Percentiles rank a stretch among this genome's conserved stretches.
These are phyloP conservation scores for Agrilus planipennis DNA, from an alignment of 1,140 invertebrate species.

Conservation along the genomic window DNA sequence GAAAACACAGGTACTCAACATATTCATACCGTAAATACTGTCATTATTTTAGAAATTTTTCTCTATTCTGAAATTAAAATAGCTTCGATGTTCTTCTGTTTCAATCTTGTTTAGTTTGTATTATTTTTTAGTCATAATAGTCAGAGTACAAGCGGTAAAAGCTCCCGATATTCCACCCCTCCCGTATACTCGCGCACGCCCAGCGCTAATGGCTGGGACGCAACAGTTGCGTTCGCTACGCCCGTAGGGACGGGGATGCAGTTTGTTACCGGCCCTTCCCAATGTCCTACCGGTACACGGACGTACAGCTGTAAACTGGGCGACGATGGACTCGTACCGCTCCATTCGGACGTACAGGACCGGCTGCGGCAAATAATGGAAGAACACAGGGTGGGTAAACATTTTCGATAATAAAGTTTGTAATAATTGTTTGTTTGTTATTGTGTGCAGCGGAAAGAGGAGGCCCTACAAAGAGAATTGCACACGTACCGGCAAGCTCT, in stretches of 20 bases:
- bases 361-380: constrained; percentile 66
- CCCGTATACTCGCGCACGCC: constrained; percentile 32
- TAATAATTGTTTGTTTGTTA: background rate
- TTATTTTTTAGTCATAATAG: constrained; percentile 10
- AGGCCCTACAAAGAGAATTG: constrained; percentile 55
- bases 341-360: constrained; percentile 65
- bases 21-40: background rate
- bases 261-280: too few species aligned
- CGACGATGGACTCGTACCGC: constrained; percentile 68
- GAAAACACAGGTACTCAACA: constrained; percentile 14
- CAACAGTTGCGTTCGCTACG: constrained; percentile 9
- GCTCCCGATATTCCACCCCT: constrained; percentile 29
- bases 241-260: constrained; percentile 2
- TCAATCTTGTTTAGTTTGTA: background rate
- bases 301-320: constrained; percentile 27
- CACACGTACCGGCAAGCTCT: constrained; percentile 56
- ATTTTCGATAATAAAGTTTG: background rate
- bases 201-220: constrained; percentile 29
- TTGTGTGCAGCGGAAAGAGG: constrained; percentile 46
- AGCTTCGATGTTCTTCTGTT: background rate
- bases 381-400: constrained; percentile 55
- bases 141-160: constrained; percentile 15
- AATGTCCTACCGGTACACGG: too few species aligned
- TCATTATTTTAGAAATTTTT: background rate
- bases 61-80: background rate